These are phyloP conservation scores for Anoplopoma fimbria DNA, from an alignment of 2,113 vertebrate genomes.

Conservation along the genomic window DNA sequence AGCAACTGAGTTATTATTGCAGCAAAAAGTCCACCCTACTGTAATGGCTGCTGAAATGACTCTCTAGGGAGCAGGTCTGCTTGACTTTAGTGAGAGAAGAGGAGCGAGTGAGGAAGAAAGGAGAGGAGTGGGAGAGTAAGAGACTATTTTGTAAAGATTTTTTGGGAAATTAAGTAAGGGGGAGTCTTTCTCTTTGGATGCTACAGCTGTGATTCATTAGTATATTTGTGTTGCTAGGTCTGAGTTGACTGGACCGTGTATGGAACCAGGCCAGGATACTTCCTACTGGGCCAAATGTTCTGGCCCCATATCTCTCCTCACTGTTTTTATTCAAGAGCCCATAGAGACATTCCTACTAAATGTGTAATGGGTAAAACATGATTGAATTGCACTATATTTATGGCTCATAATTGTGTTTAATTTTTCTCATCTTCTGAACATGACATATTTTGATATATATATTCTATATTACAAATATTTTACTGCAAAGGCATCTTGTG, in stretches of 20 bases:
- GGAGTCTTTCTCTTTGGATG: conserved; percentile 43
- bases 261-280: conserved; percentile 53
- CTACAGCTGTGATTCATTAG: conserved; percentile 71
- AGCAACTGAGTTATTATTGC: conserved; percentile 32
- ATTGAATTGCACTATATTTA: conserved; percentile 16
- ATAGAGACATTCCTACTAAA: conserved; percentile 25
- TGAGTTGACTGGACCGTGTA: conserved; percentile 62
- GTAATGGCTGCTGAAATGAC: conserved; percentile 31
- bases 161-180: conserved; percentile 50
- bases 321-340: conserved; percentile 18
- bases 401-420: not conserved
- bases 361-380: conserved; percentile 33
- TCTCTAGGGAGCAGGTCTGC: conserved; percentile 37
- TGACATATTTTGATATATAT: not conserved
- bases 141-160: conserved; percentile 29
- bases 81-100: conserved; percentile 29
- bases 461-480: not conserved
- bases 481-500: not conserved
- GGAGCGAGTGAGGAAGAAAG: conserved; percentile 10
- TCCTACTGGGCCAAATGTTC: conserved; percentile 36
- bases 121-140: no score
- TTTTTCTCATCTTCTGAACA: not conserved
- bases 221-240: conserved; percentile 71
- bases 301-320: conserved; percentile 27
- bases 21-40: conserved; percentile 26